These are phyloP conservation scores for Bolinopsis microptera DNA, from an alignment of 37 sponge, comb jelly and placozoan genomes.

Conservation along the genomic window DNA sequence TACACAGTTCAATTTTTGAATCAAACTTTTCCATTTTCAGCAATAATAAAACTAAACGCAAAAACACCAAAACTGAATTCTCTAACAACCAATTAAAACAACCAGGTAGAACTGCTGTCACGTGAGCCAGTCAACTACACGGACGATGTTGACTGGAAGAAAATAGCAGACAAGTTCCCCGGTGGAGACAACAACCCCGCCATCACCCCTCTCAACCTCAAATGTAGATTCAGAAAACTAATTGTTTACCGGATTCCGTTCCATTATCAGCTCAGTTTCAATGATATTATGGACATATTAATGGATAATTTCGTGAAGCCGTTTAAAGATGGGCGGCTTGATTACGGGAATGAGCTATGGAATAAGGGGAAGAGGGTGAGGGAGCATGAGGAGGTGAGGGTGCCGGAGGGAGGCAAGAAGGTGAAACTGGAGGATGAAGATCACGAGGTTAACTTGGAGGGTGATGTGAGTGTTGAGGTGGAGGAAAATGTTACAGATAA, in stretches of 20 bases:
- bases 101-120: conserved; percentile 35
- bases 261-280: background rate
- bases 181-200: background rate
- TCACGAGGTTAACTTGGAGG: background rate
- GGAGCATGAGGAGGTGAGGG: background rate
- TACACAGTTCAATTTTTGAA: too few relatives aligned
- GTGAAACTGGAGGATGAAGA: background rate
- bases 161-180: background rate
- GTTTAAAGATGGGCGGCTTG: background rate
- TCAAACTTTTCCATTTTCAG: too few relatives aligned
- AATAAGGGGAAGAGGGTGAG: background rate
- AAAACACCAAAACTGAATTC: too few relatives aligned
- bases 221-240: background rate
- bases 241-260: conserved; percentile 11
- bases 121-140: background rate
- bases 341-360: background rate
- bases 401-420: background rate
- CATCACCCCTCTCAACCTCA: background rate
- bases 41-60: too few relatives aligned
- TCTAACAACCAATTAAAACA: too few relatives aligned
- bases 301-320: conserved; percentile 35
- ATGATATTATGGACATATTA: conserved; percentile 1
- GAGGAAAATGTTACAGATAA: too few relatives aligned
- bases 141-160: background rate
- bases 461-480: background rate